Evolutionary conservation across 2,797 vertebrate species (phyloP).

Genomic region (Salarias fasciatus): DNA sequence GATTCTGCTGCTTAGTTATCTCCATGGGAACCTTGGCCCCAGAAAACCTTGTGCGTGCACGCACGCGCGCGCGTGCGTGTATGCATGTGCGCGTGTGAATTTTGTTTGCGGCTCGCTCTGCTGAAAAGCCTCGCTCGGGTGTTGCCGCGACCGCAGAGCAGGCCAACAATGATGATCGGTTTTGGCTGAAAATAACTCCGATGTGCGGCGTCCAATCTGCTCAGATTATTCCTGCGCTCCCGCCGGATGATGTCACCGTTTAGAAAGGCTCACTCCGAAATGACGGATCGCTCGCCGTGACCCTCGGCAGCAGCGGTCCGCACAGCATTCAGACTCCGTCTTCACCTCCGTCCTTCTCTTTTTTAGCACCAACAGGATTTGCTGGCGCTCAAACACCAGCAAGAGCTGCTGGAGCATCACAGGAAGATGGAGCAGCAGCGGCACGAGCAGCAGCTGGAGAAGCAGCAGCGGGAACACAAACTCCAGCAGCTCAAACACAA

Average conservation of each 20-base stretch:
- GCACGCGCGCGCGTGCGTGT: conserved; percentile 12
- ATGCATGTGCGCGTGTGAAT: background rate
- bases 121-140: conserved; percentile 26
- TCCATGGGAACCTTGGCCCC: conserved; percentile 56
- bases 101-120: conserved; percentile 1
- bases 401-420: conserved; percentile 94
- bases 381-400: conserved; percentile 93
- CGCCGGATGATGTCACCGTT: conserved; percentile 3
- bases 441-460: conserved; percentile 93
- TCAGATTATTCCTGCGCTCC: conserved; percentile 13
- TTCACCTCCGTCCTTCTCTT: background rate
- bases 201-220: conserved; percentile 12
- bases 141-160: conserved; percentile 23
- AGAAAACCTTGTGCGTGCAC: conserved; percentile 20
- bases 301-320: no score
- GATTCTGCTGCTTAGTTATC: conserved; percentile 44
- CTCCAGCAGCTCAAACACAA: conserved; percentile 94
- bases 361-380: conserved; percentile 94
- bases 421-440: conserved; percentile 93
- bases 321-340: no score
- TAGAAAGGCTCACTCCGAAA: background rate
- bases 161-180: conserved; percentile 19
- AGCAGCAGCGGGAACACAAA: conserved; percentile 93
- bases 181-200: conserved; percentile 29
- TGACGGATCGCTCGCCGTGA: no score